Evolutionary conservation across 35 echinoderm and acorn worm species (phyloP).

Genomic region (Nesometra sesokonis): DNA sequence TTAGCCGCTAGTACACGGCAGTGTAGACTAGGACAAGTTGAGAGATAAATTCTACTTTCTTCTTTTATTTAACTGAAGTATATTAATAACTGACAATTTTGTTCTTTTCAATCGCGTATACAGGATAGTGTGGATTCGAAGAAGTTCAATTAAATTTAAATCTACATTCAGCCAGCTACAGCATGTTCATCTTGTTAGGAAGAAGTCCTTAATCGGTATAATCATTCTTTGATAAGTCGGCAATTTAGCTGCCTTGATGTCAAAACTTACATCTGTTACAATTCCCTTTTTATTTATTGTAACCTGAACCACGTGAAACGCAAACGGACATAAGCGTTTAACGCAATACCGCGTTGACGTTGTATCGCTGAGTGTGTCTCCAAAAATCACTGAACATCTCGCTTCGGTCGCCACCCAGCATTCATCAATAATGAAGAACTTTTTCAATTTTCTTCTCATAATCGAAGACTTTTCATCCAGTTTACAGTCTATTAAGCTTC

Average conservation of each 20-base stretch:
- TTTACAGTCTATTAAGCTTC: neutral
- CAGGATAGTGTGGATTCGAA: too few species aligned
- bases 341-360: neutral
- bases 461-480: neutral
- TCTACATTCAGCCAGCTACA: too few species aligned
- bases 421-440: neutral
- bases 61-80: too few species aligned
- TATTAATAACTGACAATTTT: too few species aligned
- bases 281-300: neutral
- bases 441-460: neutral
- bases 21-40: too few species aligned
- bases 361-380: neutral
- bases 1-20: too few species aligned
- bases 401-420: neutral
- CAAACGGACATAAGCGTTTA: neutral
- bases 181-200: neutral
- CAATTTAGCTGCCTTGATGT: neutral
- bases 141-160: too few species aligned
- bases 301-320: neutral
- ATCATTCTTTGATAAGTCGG: neutral
- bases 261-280: neutral
- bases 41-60: too few species aligned
- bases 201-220: neutral
- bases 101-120: too few species aligned
- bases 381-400: neutral